These are phyloP conservation scores for Hyposoter didymator DNA, from an alignment of 2,888 invertebrate genomes.

Conservation along the genomic window DNA sequence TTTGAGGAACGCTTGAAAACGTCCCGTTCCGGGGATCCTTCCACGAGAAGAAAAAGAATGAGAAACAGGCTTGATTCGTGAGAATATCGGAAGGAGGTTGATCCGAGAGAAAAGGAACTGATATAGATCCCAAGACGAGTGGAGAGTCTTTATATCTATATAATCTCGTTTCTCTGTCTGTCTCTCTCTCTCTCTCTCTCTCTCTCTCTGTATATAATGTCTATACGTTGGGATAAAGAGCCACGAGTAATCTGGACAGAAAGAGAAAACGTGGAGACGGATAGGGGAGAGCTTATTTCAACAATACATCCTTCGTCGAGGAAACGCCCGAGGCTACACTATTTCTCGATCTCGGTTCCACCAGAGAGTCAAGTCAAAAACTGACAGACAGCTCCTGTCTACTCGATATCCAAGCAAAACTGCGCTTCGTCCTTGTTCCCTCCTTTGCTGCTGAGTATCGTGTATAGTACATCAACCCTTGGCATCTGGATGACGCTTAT, in stretches of 20 bases:
- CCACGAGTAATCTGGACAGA: constrained; percentile 54
- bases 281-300: constrained; percentile 76
- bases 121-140: constrained; percentile 48
- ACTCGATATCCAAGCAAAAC: constrained; percentile 78
- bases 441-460: constrained; percentile 40
- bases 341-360: constrained; percentile 43
- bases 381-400: constrained; percentile 79
- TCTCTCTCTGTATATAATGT: neutral
- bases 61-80: constrained; percentile 50
- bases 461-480: constrained; percentile 50
- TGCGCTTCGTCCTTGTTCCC: constrained; percentile 52
- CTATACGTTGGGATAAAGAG: constrained; percentile 41
- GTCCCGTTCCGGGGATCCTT: constrained; percentile 41
- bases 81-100: constrained; percentile 51
- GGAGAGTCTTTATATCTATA: neutral
- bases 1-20: constrained; percentile 47
- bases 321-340: constrained; percentile 70
- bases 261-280: constrained; percentile 56
- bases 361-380: constrained; percentile 58
- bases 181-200: neutral
- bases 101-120: constrained; percentile 58
- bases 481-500: constrained; percentile 59
- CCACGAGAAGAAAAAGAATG: constrained; percentile 20
- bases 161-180: neutral
- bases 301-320: constrained; percentile 78